Conservation (phyloP, 2,888 invertebrate species). For the Malacosoma neustria region DNA sequence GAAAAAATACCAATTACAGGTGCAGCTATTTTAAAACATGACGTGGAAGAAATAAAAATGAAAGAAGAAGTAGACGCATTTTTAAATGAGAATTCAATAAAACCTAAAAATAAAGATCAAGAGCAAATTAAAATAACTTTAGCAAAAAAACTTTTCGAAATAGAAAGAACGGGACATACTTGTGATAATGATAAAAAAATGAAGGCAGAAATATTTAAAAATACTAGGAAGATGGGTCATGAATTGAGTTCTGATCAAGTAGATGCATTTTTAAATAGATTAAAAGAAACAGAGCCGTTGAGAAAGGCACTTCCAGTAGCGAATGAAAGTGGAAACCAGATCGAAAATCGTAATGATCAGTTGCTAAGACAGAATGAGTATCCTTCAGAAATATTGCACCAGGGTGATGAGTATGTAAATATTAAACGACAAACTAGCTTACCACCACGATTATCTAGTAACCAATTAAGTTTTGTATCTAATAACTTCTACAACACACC, state of each 20-base stretch:
- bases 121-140: constrained; percentile 17
- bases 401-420: no score
- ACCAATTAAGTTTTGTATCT: no score
- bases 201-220: constrained; percentile 27
- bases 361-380: not conserved
- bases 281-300: constrained; percentile 23
- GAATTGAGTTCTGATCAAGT: constrained; percentile 19
- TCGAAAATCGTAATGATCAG: not conserved
- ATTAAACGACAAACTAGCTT: no score
- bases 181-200: constrained; percentile 27
- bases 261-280: constrained; percentile 25
- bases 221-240: constrained; percentile 25
- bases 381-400: no score
- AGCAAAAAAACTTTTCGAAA: constrained; percentile 31
- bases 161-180: constrained; percentile 30
- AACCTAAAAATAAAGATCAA: constrained; percentile 16
- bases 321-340: not conserved
- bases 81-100: constrained; percentile 21
- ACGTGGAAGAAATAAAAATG: constrained; percentile 39
- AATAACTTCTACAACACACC: not conserved
- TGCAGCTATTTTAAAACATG: constrained; percentile 26
- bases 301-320: constrained; percentile 16
- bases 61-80: constrained; percentile 33
- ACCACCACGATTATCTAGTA: no score
- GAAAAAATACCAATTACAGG: constrained; percentile 30